These are phyloP conservation scores for Tonatia bakeri DNA, from an alignment of 2,113 vertebrate species.

Conservation along the genomic window DNA sequence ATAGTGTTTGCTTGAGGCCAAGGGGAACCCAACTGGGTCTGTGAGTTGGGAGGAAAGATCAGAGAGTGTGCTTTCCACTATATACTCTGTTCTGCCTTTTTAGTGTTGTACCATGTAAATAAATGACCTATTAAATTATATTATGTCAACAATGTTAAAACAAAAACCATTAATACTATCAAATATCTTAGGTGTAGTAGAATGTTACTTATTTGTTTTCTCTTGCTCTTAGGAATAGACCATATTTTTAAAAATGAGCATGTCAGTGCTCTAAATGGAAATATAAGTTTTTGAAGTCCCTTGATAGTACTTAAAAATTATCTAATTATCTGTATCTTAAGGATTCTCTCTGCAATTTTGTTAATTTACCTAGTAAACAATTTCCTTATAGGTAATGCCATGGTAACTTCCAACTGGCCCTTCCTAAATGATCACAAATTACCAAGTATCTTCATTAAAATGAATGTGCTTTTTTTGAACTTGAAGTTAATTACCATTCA, in stretches of 20 bases:
- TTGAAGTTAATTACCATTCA: conserved; percentile 24
- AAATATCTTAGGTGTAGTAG: neutral
- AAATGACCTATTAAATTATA: neutral
- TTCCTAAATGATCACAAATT: conserved; percentile 31
- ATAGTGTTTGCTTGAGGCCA: neutral
- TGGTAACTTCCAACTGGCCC: neutral
- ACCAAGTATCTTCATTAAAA: neutral
- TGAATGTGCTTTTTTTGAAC: conserved; percentile 29
- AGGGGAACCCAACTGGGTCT: neutral
- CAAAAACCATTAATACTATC: neutral
- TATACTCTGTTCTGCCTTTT: neutral
- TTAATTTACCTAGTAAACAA: conserved; percentile 44
- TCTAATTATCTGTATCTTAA: conserved; percentile 24
- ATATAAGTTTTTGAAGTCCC: neutral
- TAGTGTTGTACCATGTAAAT: neutral
- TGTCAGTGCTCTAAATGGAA: conserved; percentile 2
- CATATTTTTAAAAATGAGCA: neutral
- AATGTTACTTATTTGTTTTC: neutral
- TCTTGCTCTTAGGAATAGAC: neutral
- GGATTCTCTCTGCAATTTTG: conserved; percentile 7
- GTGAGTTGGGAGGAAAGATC: neutral
- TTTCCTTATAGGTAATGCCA: neutral
- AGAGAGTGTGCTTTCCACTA: neutral
- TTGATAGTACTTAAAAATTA: neutral
- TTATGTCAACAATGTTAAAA: neutral